phyloP scores from a whole-genome alignment of 2,797 vertebrate genomes.

The Muscicapa comitata region DNA sequence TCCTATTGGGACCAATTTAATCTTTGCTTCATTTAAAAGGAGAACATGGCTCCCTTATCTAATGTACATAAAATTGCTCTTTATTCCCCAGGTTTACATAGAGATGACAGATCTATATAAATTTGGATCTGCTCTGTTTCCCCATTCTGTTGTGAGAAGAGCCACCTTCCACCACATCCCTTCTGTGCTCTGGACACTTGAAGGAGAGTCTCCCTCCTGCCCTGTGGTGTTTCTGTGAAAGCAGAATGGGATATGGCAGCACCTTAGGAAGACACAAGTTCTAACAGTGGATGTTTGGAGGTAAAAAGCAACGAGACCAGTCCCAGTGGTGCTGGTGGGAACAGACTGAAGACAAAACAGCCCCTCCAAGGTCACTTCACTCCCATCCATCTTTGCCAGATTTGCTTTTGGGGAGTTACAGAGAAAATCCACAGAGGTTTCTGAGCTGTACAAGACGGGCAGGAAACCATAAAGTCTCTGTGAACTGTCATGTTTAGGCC shows the following conservation, averaged over 20 bases:
- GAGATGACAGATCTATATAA: constrained; percentile 44
- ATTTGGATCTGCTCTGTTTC: constrained; percentile 10
- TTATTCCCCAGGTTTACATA: constrained; percentile 61
- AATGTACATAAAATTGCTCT: constrained; percentile 57
- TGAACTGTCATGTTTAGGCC: background rate
- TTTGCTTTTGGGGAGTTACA: background rate
- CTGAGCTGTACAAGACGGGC: background rate
- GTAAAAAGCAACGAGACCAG: accelerated
- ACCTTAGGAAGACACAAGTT: background rate
- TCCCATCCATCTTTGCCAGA: background rate
- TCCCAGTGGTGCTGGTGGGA: background rate
- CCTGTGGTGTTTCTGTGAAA: background rate
- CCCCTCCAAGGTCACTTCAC: background rate
- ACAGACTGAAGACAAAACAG: background rate
- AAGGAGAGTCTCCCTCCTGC: background rate
- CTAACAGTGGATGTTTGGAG: background rate
- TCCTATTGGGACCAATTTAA: constrained; percentile 64
- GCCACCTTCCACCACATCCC: background rate
- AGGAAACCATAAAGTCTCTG: background rate
- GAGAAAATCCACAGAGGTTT: background rate
- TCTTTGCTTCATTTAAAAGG: constrained; percentile 63
- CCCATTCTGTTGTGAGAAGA: background rate
- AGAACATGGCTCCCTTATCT: constrained; percentile 64
- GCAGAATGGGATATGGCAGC: background rate
- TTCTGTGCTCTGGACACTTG: background rate